These are phyloP conservation scores for Tenthredo distinguenda DNA, from an alignment of 2,888 invertebrate species.

Conservation along the genomic window DNA sequence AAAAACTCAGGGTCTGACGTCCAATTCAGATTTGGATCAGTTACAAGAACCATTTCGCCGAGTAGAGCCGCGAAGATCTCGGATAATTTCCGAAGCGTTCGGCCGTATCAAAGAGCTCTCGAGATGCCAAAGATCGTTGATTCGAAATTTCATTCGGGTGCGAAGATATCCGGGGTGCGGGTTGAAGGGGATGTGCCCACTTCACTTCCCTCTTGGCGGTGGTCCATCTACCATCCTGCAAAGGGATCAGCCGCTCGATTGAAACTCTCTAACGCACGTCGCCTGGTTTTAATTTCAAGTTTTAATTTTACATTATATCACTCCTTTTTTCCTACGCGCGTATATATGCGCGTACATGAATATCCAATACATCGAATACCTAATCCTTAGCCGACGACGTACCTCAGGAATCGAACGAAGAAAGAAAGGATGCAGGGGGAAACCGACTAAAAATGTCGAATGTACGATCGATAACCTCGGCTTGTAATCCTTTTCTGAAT, in stretches of 20 bases:
- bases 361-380: constrained; percentile 10
- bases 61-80: constrained; percentile 66
- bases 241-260: not conserved
- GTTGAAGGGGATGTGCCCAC: constrained; percentile 37
- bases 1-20: constrained; percentile 39
- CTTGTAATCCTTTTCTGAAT: constrained; percentile 77
- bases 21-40: constrained; percentile 71
- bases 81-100: constrained; percentile 77
- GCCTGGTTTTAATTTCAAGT: constrained; percentile 9
- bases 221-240: constrained; percentile 28
- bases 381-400: constrained; percentile 17
- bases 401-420: constrained; percentile 21
- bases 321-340: not conserved
- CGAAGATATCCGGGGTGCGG: constrained; percentile 42
- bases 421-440: constrained; percentile 56
- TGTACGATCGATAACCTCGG: constrained; percentile 70
- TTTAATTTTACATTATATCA: constrained; percentile 23
- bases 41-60: constrained; percentile 70
- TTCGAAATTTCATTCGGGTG: constrained; percentile 53
- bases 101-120: constrained; percentile 75
- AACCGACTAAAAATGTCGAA: constrained; percentile 71
- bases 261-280: not conserved
- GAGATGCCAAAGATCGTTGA: constrained; percentile 72
- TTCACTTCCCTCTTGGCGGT: constrained; percentile 39
- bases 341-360: not conserved